A percentile compares a stretch with the other conserved stretches of the same genome.
Evolutionary conservation across 2,113 vertebrate species (phyloP).

Genomic region (Pseudorasbora parva): DNA sequence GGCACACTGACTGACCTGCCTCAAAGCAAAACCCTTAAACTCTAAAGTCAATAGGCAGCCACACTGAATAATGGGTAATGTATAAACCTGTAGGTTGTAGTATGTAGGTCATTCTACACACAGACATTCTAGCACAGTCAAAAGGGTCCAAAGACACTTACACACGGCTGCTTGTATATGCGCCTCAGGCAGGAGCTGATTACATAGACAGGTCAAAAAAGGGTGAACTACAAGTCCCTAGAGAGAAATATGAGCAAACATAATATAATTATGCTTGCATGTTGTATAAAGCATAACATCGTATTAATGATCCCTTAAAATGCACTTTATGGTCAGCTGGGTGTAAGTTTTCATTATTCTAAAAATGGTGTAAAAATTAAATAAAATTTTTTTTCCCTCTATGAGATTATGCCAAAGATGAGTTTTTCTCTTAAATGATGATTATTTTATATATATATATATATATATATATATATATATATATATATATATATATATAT

Average conservation of each 20-base stretch:
- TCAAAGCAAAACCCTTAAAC: conserved; percentile 21
- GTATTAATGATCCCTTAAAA: too few relatives aligned
- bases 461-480: too few relatives aligned
- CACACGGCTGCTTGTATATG: neutral
- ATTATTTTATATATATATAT: too few relatives aligned
- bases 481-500: too few relatives aligned
- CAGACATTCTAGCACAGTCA: neutral
- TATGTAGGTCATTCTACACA: conserved; percentile 21
- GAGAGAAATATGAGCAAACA: neutral
- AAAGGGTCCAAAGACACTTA: conserved; percentile 13
- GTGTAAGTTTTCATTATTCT: neutral
- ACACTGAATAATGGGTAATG: conserved; percentile 29
- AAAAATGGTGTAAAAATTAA: neutral
- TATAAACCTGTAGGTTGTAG: conserved; percentile 32
- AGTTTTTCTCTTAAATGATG: too few relatives aligned
- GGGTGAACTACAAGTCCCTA: conserved; percentile 17
- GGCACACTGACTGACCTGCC: neutral
- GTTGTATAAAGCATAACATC: too few relatives aligned
- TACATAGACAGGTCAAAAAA: conserved; percentile 23
- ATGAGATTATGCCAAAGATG: neutral
- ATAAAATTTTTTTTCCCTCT: neutral
- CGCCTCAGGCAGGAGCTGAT: conserved; percentile 29
- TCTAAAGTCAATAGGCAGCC: conserved; percentile 22
- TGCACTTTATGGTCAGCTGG: neutral
- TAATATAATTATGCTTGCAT: neutral